Evolutionary conservation across 2,113 vertebrate species (phyloP), one percentile per base, ranked within the genome.

Genomic region (Saccopteryx leptura): DNA sequence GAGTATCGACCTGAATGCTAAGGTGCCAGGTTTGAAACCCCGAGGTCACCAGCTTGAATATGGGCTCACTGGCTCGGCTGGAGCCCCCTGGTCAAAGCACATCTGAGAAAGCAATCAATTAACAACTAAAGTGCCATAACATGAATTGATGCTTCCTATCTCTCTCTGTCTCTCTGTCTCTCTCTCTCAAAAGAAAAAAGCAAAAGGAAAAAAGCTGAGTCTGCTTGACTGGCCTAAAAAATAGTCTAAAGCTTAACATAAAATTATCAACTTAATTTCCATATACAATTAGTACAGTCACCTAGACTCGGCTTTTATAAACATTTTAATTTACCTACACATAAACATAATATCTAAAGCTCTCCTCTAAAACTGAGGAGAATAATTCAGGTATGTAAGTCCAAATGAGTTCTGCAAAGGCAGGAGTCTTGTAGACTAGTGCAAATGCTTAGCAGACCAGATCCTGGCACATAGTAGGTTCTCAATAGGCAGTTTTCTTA

Each of bases 191-290:
- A 39, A 39, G 39, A 39, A 68, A 81, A 76, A 94, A 88, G 12
- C 26, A 93, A 93, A 84, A 87, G 68, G 88, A 84, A 39, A 80
- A 60, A 88, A 81, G 7, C 19, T 56, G 65, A 46, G 19, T 72
- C 83, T 95, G 28, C 54, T 87, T 78, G 85, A 91, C 1, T 87
- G 75, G 33, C 58, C 68, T 91, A 93, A 18, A 84, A 83, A 90
- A 92, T 3, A 75, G 48, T 76, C 39, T 52, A 72, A 14, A 69
- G 11, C 11, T 90, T 79, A 89, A 31, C 39, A 80, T 68, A 74
- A 80, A 95, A 60, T 93, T 75, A 95, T 13, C 74, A 95, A 88
- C 33, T 92, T 96, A 46, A 92, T 60, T 95, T 46, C 65, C 76
- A 93, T 52, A 60, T 60, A 65, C 24, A 87, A 86, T 91, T 52